A percentile compares a stretch with the other conserved stretches of the same genome.
phyloP scores from a whole-genome alignment of 23 tunicate genomes.

The Diplosoma virens region DNA sequence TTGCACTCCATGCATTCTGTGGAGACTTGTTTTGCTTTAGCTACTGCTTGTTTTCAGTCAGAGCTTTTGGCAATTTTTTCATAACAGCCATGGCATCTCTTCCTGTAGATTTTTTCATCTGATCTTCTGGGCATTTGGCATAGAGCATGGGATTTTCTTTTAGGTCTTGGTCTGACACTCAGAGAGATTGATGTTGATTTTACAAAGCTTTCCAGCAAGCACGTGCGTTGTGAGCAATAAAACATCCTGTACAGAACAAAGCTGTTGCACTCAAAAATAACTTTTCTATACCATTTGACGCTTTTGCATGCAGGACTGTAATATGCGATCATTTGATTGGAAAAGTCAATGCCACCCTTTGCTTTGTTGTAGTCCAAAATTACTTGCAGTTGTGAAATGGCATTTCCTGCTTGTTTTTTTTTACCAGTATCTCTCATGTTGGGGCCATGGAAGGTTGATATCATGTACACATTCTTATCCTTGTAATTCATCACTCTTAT shows the following conservation, averaged over 20 bases:
- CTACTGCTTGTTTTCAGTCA: conserved; percentile 14
- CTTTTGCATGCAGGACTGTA: conserved; percentile 21
- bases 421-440: conserved; percentile 10
- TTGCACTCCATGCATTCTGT: conserved; percentile 6
- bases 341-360: conserved; percentile 23
- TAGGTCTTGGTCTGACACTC: background rate
- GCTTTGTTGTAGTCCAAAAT: conserved; percentile 25
- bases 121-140: conserved; percentile 12
- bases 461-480: conserved; percentile 17
- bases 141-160: conserved; percentile 10
- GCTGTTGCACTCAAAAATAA: conserved; percentile 12
- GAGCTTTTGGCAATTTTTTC: conserved; percentile 1
- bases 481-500: conserved; percentile 25
- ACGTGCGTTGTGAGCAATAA: background rate
- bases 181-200: conserved; percentile 14
- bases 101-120: conserved; percentile 9
- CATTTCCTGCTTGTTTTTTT: conserved; percentile 11
- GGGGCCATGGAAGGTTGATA: conserved; percentile 20
- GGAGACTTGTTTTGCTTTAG: conserved; percentile 11
- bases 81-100: conserved; percentile 26
- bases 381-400: conserved; percentile 3
- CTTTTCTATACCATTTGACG: conserved; percentile 23
- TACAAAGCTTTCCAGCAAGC: background rate
- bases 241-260: conserved; percentile 11
- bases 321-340: conserved; percentile 12